Evolutionary conservation across 2,888 invertebrate species (phyloP), one percentile per base, ranked within the genome.

Genomic region (Chalcis sispes): DNA sequence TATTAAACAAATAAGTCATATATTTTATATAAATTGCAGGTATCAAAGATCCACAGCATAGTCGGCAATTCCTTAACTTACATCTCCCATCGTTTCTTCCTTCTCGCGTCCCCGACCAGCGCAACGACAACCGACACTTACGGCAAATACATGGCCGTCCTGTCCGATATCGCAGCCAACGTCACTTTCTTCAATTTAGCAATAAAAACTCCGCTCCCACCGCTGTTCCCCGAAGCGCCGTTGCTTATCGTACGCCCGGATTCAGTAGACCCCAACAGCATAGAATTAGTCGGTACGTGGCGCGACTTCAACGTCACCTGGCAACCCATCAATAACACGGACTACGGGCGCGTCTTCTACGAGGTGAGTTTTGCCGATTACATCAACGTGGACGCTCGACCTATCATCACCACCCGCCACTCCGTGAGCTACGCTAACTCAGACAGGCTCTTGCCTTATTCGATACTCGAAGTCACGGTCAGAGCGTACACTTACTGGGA

Each of bases 401-500:
- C 86, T 1, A 86, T 85, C 75, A 86, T 83, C 75, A 89, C 85
- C 1, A 87, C 84, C 73, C 84, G 85, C 75, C 88, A 84, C 27
- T 83, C 83, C 5, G 84, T 87, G 79, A 80, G 83, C 0, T 87
- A 87, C 64, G 86, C 86, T 46, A 88, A 93, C 81, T 88, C 90
- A 76, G 87, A 90, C 13, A 85, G 88, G 58, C 89, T 93, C 62
- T 86, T 91, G 2, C 95, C 97, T 0, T 95, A 94, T 86, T 93
- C 94, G 8, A 89, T 90, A 18, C 87, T 96, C 71, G 92, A 93
- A 72, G 92, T 96, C 23, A 92, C 94, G 1, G 91, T 98, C 3
- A 92, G 95, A 42, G 94, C 96, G 1, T 94, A 93, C 85, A 96
- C 96, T 0, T 94, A 94, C 82, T 97, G 97, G 97, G 95, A 95